Conservation (phyloP, 2,113 vertebrate species). For the Holacanthus passer region DNA sequence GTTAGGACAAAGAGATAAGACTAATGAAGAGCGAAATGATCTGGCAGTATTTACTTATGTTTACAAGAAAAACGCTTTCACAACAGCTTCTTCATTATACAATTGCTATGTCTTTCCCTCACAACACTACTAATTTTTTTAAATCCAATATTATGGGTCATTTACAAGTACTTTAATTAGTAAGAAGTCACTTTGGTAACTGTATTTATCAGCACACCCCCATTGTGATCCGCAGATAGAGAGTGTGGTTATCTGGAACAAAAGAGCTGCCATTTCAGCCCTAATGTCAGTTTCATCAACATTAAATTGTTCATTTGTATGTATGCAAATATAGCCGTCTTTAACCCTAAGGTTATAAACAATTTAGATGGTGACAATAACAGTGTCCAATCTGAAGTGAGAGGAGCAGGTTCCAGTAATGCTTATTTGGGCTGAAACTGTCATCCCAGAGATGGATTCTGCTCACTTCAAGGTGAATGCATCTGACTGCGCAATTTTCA, state of each 20-base stretch:
- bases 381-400: constrained; percentile 40
- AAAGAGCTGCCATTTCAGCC: constrained; percentile 18
- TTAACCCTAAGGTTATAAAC: constrained; percentile 62
- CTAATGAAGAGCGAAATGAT: constrained; percentile 65
- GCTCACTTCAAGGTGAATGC: constrained; percentile 76
- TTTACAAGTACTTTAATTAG: constrained; percentile 29
- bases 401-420: constrained; percentile 22
- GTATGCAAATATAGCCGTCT: constrained; percentile 47
- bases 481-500: constrained; percentile 72
- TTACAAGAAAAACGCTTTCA: constrained; percentile 9
- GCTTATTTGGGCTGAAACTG: constrained; percentile 54
- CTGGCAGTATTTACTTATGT: constrained; percentile 38
- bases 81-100: constrained; percentile 12
- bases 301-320: constrained; percentile 63
- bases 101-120: constrained; percentile 1
- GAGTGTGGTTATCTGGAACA: neutral
- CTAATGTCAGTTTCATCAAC: constrained; percentile 44
- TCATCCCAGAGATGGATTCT: constrained; percentile 62
- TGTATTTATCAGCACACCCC: neutral
- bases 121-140: neutral
- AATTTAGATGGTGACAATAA: constrained; percentile 53
- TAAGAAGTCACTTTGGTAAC: neutral
- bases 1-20: constrained; percentile 58
- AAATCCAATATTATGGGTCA: constrained; percentile 31
- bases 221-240: neutral